These are phyloP conservation scores for Psococerastis gibbosa DNA, from an alignment of 2,888 invertebrate species.

Conservation along the genomic window DNA sequence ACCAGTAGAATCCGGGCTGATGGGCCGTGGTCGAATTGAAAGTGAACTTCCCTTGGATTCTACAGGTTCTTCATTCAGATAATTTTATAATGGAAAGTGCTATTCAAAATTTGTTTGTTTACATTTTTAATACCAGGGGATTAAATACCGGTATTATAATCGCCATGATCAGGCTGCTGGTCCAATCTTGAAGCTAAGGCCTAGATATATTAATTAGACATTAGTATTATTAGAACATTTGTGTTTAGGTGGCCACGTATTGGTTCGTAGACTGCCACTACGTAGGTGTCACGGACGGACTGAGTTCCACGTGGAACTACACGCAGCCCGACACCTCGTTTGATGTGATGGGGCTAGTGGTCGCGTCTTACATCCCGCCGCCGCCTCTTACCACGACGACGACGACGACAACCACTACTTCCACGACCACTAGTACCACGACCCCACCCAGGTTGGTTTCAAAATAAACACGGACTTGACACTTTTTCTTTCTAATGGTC, in stretches of 20 bases:
- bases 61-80: too few species aligned
- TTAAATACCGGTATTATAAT: too few species aligned
- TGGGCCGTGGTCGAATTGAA: too few species aligned
- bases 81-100: neutral
- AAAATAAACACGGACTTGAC: too few species aligned
- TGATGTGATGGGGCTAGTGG: constrained; percentile 14
- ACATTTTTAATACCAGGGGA: too few species aligned
- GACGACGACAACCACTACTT: constrained; percentile 24
- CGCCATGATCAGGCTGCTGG: too few species aligned
- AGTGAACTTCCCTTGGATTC: too few species aligned
- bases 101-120: constrained; percentile 27
- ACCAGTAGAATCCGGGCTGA: too few species aligned
- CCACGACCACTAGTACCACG: constrained; percentile 20
- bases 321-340: constrained; percentile 27
- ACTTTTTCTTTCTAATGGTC: too few species aligned
- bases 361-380: constrained; percentile 13
- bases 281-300: constrained; percentile 40
- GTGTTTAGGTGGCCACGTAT: constrained; percentile 42
- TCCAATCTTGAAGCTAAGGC: too few species aligned
- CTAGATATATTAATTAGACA: too few species aligned
- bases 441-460: constrained; percentile 4
- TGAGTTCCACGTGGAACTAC: constrained; percentile 42
- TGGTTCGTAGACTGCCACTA: constrained; percentile 67
- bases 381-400: constrained; percentile 27
- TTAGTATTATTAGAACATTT: too few species aligned